phyloP scores from a whole-genome alignment of 2,113 vertebrate species.

The Ovibos moschatus region DNA sequence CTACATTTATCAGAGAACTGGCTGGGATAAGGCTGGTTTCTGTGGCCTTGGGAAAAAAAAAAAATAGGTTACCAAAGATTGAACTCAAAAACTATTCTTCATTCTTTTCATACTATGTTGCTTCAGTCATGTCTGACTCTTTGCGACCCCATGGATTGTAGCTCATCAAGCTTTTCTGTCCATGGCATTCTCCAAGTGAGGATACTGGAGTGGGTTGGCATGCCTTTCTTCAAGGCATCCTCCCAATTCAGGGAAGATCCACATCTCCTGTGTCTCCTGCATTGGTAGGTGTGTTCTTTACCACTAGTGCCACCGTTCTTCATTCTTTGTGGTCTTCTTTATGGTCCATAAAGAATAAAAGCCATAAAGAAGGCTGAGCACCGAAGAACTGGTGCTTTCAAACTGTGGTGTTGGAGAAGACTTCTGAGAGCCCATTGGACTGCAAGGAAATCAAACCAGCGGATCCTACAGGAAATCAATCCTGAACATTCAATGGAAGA shows the following conservation, averaged over 20 bases:
- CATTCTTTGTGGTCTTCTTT: not conserved
- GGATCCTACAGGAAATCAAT: not conserved
- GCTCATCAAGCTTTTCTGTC: not conserved
- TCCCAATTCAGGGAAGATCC: not conserved
- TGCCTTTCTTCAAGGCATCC: not conserved
- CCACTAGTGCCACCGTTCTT: rapidly evolving
- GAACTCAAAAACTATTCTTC: not conserved
- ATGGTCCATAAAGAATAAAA: not conserved
- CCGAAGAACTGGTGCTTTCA: not conserved
- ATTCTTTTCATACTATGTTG: not conserved
- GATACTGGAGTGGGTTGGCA: not conserved
- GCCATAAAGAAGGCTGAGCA: not conserved
- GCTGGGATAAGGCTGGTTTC: not conserved
- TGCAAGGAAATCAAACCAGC: not conserved
- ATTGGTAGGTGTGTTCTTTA: not conserved
- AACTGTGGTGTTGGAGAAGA: not conserved
- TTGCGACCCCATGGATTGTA: not conserved
- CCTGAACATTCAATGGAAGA: not conserved
- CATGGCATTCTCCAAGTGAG: not conserved
- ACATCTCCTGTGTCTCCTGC: not conserved
- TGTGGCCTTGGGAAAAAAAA: not conserved
- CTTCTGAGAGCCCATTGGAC: not conserved
- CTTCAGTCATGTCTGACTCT: not conserved
- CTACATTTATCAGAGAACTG: not conserved
- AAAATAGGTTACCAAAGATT: not conserved